A percentile compares a stretch with the other conserved stretches of the same genome.
Evolutionary conservation across 1,140 invertebrate genomes (phyloP).

Genomic region (Oedothorax gibbosus): DNA sequence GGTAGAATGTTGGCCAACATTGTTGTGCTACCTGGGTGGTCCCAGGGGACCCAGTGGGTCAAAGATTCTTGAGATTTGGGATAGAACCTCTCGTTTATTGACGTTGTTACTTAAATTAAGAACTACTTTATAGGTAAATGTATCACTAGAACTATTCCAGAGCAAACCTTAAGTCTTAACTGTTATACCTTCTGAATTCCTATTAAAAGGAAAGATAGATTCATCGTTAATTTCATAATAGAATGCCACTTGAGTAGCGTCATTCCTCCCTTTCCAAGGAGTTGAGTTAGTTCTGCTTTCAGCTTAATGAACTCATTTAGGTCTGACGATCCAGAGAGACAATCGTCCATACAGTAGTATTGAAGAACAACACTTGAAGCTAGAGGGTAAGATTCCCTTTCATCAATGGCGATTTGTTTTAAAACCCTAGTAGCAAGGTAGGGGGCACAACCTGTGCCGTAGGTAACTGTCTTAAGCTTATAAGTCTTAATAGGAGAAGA

Average conservation of each 20-base stretch:
- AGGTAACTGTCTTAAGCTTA: slow-evolving; percentile 65
- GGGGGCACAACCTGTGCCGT: slow-evolving; percentile 62
- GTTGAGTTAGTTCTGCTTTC: background rate
- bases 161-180: background rate
- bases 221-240: background rate
- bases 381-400: slow-evolving; percentile 35
- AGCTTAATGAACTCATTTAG: background rate
- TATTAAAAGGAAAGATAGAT: background rate
- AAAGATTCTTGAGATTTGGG: background rate
- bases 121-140: background rate
- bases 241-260: background rate
- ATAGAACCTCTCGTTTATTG: too few relatives aligned
- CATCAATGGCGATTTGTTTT: slow-evolving; percentile 63
- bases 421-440: slow-evolving; percentile 65
- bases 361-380: background rate
- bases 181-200: background rate
- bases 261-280: background rate
- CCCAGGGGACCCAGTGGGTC: background rate
- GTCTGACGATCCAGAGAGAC: background rate
- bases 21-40: too few relatives aligned
- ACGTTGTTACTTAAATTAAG: too few relatives aligned
- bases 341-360: slow-evolving; percentile 10
- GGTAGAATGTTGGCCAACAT: too few relatives aligned
- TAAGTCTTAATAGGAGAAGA: slow-evolving; percentile 62
- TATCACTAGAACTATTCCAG: background rate